Base-by-base conservation (phyloP, 2,888 invertebrate genomes). In the Athalia rosae region DNA sequence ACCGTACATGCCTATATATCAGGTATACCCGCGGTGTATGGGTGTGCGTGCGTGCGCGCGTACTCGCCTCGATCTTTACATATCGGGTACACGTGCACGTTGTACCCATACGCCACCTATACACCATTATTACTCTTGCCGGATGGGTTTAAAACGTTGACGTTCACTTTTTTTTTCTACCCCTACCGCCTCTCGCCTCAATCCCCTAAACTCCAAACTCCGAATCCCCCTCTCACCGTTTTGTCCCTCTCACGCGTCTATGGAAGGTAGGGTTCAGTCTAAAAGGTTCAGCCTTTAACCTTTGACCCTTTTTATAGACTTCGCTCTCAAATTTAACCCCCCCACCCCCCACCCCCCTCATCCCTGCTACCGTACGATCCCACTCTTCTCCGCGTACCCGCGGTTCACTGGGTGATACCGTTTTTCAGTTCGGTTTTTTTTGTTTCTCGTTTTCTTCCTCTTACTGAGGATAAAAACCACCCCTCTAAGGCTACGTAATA, bases 261-360 rank as follows among this genome's bases (percentile, higher is more conserved):
- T n/a, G 7, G 53, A n/a, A 53, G 53, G 11, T n/a, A 53, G n/a
- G 71, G 71, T 48, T 41, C 53, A 11, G 58, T 58, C 71, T 71
- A 71, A 58, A 71, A 71, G 71, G 71, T 71, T 58, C 45, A 71
- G 13, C 71, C 71, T 71, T 71, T 15, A 71, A 71, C 71, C 58
- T 58, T 71, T 13, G 11, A 58, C n/a, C 58, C 13, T 11, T 56
- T 58, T 58, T 58, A 64, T 47, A n/a, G 64, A 28, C 47, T 45
- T 64, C 4, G 58, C 45, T 71, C 41, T n/a, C 50, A 58, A 56
- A 58, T 71, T 71, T 15, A 45, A 58, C 45, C 53, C 11, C n/a
- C 45, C 43, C 41, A 11, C 15, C 13, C 11, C 4, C 69, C 4
- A 41, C 53, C 2, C 28, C 28, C n/a, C n/a, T n/a, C n/a, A n/a